phyloP scores from a whole-genome alignment of 2,113 vertebrate species.

The Ceyx melanurus region DNA sequence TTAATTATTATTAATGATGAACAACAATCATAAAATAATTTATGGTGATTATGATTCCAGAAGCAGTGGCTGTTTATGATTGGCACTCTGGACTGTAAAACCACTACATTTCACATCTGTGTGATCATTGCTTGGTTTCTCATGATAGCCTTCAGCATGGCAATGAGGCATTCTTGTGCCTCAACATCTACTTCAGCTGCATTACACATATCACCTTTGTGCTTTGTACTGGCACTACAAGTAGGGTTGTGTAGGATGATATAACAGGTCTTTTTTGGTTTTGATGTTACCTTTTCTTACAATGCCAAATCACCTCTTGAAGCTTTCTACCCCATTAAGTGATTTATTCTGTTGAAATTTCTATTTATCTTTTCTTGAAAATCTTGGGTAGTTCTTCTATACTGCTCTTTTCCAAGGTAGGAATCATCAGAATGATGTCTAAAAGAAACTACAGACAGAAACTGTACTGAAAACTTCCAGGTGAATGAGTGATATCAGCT shows the following conservation, averaged over 20 bases:
- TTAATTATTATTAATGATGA: neutral
- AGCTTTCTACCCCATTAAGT: neutral
- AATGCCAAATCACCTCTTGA: neutral
- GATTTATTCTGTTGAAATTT: neutral
- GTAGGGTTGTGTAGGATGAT: neutral
- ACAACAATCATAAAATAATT: neutral
- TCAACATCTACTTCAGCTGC: neutral
- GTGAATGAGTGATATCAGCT: neutral
- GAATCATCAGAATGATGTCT: neutral
- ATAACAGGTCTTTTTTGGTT: neutral
- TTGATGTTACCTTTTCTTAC: neutral
- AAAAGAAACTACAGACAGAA: neutral
- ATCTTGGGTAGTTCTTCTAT: neutral
- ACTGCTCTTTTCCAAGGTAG: neutral
- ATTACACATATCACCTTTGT: neutral
- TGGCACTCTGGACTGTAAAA: too few species aligned
- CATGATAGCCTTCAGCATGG: rapidly evolving
- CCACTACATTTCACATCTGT: rapidly evolving
- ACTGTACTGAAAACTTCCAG: neutral
- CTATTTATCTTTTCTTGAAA: neutral
- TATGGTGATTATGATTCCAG: neutral
- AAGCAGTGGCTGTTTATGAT: neutral
- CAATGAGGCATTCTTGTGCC: neutral
- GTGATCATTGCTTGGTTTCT: neutral
- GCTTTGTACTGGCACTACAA: neutral